Base-by-base conservation (phyloP, 2,113 vertebrate species). In the Callipepla californica region DNA sequence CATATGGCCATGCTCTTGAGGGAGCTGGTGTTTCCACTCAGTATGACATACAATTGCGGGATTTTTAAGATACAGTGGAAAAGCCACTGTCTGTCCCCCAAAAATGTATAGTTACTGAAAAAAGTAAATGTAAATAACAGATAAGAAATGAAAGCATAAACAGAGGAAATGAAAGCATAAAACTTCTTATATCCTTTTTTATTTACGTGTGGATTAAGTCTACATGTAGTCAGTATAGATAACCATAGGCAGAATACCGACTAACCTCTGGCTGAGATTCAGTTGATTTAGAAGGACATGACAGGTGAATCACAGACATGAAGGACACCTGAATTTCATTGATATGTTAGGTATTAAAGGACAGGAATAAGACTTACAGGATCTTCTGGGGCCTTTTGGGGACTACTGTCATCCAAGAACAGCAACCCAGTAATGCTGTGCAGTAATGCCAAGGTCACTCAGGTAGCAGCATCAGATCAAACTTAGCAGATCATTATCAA, bases 1-100 rank as follows among this genome's bases (percentile, higher is more conserved):
- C 85, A 87, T 0, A 0, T 51, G 57, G 34, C 32, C 34, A 18
- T 51, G 38, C 62, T 65, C 70, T 12, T 2, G 1, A 50, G 26
- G 70, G 19, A 81, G 21, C 5, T 19, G 32, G 11, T 1, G 0
- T 75, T 89, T 67, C 69, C 45, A 40, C 23, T 70, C 3, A n/a
- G 4, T 42, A 28, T 26, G n/a, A 16, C 10, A 91, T 38, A 67
- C 11, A 68, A 11, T 18, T 68, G 57, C n/a, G 25, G 12, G 25
- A 59, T 55, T 55, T 77, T 86, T n/a, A 86, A 34, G 89, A 51
- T 6, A 10, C 6, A n/a, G 21, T 42, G 6, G 23, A 68, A 87
- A 74, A 13, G 26, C 3, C 6, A 65, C 34, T 19, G 4, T 44
- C 4, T n/a, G 6, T 14, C 26, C 7, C 2, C 1, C 21, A 7